A percentile compares a stretch with the other conserved stretches of the same genome.
These are phyloP conservation scores for Muntiacus muntjak DNA, from an alignment of 2,113 vertebrate genomes.

Conservation along the genomic window DNA sequence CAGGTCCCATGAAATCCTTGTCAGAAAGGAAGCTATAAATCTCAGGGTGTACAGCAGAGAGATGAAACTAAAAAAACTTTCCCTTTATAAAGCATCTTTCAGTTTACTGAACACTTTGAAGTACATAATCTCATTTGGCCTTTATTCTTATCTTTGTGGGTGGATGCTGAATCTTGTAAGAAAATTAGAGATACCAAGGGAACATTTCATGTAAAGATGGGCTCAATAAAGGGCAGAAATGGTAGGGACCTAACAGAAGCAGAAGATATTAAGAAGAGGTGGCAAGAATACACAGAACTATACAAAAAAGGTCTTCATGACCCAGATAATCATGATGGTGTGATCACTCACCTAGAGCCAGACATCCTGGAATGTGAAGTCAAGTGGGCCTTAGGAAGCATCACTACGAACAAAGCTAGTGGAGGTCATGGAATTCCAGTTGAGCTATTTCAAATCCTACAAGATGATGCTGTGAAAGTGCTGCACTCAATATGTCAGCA, in stretches of 20 bases:
- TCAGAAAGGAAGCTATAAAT: background rate
- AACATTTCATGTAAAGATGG: background rate
- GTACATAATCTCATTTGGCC: slow-evolving; percentile 5
- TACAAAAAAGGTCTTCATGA: background rate
- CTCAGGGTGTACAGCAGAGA: background rate
- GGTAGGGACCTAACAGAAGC: background rate
- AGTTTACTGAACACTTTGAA: slow-evolving; percentile 16
- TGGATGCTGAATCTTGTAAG: background rate
- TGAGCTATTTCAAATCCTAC: background rate
- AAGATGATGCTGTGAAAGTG: background rate
- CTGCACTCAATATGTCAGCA: background rate
- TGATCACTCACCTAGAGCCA: background rate
- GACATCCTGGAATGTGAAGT: background rate
- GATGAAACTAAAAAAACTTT: background rate
- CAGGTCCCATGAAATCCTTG: background rate
- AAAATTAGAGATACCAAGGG: background rate
- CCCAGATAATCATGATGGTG: background rate
- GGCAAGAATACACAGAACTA: background rate
- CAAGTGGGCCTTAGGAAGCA: background rate
- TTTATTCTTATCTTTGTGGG: background rate
- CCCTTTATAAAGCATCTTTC: background rate
- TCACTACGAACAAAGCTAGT: background rate
- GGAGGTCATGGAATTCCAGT: background rate
- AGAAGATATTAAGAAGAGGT: background rate
- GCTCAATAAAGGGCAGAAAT: background rate